phyloP scores from a whole-genome alignment of 2,888 invertebrate species.

The Orthosia gracilis region DNA sequence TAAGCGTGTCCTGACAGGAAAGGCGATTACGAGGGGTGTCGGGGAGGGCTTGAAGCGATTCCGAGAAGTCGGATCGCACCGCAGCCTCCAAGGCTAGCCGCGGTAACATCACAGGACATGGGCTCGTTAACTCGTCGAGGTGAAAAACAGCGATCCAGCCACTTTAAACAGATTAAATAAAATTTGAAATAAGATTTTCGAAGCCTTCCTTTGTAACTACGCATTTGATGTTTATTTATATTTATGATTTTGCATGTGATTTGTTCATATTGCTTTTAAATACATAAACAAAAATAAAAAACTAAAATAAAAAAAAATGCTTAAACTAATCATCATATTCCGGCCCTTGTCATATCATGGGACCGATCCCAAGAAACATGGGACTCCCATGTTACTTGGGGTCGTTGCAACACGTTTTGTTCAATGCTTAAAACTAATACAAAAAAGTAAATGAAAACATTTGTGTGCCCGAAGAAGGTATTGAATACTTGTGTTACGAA shows the following conservation, averaged over 20 bases:
- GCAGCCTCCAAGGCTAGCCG: slow-evolving; percentile 84
- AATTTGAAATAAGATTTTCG: slow-evolving; percentile 75
- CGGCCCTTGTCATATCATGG: no score
- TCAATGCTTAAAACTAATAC: no score
- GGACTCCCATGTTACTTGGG: no score
- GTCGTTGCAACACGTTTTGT: no score
- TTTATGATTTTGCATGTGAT: slow-evolving; percentile 6
- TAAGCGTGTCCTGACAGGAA: slow-evolving; percentile 76
- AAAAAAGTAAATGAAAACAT: no score
- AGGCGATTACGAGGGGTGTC: slow-evolving; percentile 77
- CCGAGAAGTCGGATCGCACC: slow-evolving; percentile 84
- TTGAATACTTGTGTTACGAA: no score
- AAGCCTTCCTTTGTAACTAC: slow-evolving; percentile 28
- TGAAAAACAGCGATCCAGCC: slow-evolving; percentile 80
- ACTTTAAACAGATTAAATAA: slow-evolving; percentile 80
- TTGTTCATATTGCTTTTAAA: slow-evolving; percentile 3
- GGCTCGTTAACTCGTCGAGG: slow-evolving; percentile 86
- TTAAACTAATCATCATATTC: no score
- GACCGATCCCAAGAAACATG: no score
- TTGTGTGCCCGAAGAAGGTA: no score
- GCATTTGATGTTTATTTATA: slow-evolving; percentile 20
- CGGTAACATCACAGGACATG: slow-evolving; percentile 86
- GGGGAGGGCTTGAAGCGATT: slow-evolving; percentile 77
- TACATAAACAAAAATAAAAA: no score
- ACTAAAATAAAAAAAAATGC: no score